Evolutionary conservation across 2,797 vertebrate genomes (phyloP).

Genomic region (Bufotes viridis): DNA sequence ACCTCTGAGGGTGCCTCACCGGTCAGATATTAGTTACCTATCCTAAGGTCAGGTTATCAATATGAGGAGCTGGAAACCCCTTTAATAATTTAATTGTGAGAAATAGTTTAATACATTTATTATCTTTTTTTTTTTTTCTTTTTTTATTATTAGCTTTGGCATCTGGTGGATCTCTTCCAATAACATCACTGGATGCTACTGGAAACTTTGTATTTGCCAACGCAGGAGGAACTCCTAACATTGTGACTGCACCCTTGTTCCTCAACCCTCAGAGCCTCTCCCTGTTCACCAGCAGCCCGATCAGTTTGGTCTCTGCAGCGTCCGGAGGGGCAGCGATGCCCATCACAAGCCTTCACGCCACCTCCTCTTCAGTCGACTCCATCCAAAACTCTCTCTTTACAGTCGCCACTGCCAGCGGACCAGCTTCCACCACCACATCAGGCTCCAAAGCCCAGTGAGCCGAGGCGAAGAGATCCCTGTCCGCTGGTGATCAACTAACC

Average conservation of each 20-base stretch:
- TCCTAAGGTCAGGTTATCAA: no score
- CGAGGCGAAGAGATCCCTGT: constrained; percentile 65
- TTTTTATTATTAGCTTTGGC: constrained; percentile 84
- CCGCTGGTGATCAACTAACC: constrained; percentile 66
- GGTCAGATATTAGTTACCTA: no score
- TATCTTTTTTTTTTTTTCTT: not conserved
- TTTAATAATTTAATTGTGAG: no score
- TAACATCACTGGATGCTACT: constrained; percentile 92
- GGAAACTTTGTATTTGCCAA: constrained; percentile 95
- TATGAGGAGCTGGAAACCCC: no score
- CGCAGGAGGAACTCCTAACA: constrained; percentile 86
- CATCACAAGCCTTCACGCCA: constrained; percentile 87
- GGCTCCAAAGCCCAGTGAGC: constrained; percentile 98
- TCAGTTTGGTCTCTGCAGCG: constrained; percentile 93
- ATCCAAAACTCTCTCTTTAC: constrained; percentile 87
- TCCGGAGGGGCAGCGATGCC: constrained; percentile 80
- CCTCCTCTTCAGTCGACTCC: constrained; percentile 81
- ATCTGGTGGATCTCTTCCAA: constrained; percentile 92
- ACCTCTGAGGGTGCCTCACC: no score
- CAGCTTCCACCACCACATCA: constrained; percentile 85
- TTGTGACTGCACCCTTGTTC: constrained; percentile 95
- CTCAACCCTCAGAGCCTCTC: constrained; percentile 98
- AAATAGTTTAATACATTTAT: not conserved
- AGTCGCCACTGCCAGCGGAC: constrained; percentile 82
- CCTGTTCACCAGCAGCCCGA: constrained; percentile 97